Conservation (phyloP, 2,113 vertebrate genomes). For the human (Homo sapiens) region DNA sequence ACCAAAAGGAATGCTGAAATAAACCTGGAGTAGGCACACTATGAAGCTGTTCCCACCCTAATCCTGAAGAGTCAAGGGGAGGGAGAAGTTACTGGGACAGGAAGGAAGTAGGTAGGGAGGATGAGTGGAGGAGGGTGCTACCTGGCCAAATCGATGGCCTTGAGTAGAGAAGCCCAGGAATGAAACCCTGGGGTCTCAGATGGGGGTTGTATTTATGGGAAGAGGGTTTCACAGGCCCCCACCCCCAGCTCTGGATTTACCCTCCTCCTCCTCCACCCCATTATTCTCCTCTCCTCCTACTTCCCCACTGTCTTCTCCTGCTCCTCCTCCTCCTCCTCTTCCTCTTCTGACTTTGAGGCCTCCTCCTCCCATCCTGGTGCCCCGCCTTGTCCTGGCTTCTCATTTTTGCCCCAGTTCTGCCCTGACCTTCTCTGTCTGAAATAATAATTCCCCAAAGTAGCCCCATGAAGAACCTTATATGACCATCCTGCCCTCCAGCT, state of each 20-base stretch:
- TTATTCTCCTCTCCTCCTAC: no score
- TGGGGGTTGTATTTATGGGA: no score
- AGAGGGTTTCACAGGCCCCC: accelerated
- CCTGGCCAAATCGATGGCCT: background rate
- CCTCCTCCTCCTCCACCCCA: background rate
- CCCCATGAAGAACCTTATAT: background rate
- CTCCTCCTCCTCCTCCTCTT: background rate
- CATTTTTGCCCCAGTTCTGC: background rate
- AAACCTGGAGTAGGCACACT: accelerated
- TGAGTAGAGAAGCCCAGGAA: background rate
- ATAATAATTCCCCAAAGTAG: background rate
- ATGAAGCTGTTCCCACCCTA: background rate
- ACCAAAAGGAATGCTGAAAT: background rate
- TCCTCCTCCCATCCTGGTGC: background rate
- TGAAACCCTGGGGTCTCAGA: background rate
- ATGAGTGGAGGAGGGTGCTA: no score
- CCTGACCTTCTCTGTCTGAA: background rate
- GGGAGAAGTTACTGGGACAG: background rate
- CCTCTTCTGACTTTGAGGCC: no score
- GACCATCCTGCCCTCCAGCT: accelerated
- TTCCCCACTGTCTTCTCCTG: no score
- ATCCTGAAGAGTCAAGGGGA: background rate
- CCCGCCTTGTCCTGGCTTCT: background rate
- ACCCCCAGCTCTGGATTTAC: background rate
- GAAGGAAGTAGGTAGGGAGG: no score